Evolutionary conservation across 1,140 invertebrate species (phyloP), one percentile per base, ranked within the genome.

Genomic region (Catajapyx aquilonaris): DNA sequence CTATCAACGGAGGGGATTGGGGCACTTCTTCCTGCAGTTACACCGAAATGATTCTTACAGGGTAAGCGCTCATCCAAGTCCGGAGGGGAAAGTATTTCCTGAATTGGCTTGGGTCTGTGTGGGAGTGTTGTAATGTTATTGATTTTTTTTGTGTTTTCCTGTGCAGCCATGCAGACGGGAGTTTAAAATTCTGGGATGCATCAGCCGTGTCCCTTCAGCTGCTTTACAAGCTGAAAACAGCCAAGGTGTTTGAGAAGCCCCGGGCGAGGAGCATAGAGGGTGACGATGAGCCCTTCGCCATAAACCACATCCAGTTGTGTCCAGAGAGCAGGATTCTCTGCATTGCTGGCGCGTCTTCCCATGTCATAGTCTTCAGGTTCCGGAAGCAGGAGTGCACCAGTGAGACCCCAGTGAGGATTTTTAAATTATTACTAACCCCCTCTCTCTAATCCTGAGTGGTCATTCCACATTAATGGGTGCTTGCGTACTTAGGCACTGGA

Each of bases 151-250:
- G n/a, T n/a, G n/a, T n/a, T 47, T 49, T 30, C 46, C 30, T 44
- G 62, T 68, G 5, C 57, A 88, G 88, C 10, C 90, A 95, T 61
- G 84, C 87, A 38, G 90, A 96, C 61, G 90, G 90, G 31, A 90
- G 81, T 49, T 68, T 95, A 41, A 94, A 93, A 57, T 95, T 95
- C 61, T 97, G 91, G 90, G 90, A 97, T 59, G 86, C 88, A 5
- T 90, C 86, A 44, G 81, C 85, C 36, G 81, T 84, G 31, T 80
- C 78, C 21, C 64, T 98, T 10, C 86, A 91, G 64, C 78, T 95
- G 42, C 69, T 98, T 48, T 97, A 97, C 64, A 95, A 95, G 71
- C 61, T 97, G 48, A 97, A 96, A 66, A 94, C 88, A 50, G 81
- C 84, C 37, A 93, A 94, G 54, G 70, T 90, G 35, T 93, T 94